phyloP scores from a whole-genome alignment of 2,113 vertebrate genomes.

The Neomonachus schauinslandi region DNA sequence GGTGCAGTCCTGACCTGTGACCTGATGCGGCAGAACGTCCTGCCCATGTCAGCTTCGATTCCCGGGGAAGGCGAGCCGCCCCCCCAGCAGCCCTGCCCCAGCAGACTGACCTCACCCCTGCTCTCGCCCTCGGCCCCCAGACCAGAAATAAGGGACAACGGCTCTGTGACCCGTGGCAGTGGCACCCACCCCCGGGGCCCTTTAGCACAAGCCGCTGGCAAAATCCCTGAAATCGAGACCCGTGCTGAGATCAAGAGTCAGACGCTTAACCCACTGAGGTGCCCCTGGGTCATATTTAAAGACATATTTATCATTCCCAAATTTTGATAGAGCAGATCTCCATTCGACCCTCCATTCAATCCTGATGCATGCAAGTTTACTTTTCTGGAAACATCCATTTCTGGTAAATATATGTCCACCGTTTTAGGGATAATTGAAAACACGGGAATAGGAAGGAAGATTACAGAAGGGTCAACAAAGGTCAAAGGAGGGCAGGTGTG shows the following conservation, averaged over 20 bases:
- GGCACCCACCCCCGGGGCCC: too few relatives aligned
- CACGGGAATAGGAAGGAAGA: neutral
- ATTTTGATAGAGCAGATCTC: neutral
- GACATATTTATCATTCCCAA: neutral
- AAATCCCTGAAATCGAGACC: neutral
- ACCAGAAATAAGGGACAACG: neutral
- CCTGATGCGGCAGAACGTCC: too few relatives aligned
- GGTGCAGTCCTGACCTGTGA: rapidly evolving
- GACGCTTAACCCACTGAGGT: too few relatives aligned
- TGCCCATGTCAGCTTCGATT: rapidly evolving
- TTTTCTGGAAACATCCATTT: neutral
- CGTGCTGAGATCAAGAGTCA: too few relatives aligned
- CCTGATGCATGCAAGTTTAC: neutral
- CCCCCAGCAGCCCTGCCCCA: too few relatives aligned
- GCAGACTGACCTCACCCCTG: too few relatives aligned
- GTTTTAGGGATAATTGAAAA: neutral
- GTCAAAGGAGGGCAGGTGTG: neutral
- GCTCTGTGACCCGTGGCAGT: too few relatives aligned
- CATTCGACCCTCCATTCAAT: neutral
- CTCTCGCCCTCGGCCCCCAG: too few relatives aligned
- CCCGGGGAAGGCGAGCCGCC: too few relatives aligned
- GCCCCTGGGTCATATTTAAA: neutral
- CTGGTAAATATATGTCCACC: neutral
- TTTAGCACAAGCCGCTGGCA: neutral
- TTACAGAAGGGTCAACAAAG: neutral